Evolutionary conservation across 1,140 invertebrate species (phyloP).

Genomic region (Octopus bimaculoides): DNA sequence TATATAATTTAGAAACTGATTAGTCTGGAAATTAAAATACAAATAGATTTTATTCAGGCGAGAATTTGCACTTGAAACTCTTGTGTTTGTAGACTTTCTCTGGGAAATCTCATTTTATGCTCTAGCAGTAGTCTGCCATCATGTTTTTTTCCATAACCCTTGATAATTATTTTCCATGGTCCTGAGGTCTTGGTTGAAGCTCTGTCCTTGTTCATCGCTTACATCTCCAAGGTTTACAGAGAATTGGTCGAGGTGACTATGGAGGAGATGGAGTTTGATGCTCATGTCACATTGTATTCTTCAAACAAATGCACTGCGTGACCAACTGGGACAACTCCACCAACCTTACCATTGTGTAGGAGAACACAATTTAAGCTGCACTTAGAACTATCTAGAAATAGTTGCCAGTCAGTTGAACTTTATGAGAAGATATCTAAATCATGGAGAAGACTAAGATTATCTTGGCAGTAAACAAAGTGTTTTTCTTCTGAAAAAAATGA

Average conservation of each 20-base stretch:
- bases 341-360: neutral
- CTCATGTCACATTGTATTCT: neutral
- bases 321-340: neutral
- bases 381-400: neutral
- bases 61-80: no score
- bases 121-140: neutral
- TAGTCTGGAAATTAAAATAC: neutral
- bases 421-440: neutral
- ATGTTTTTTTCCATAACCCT: neutral
- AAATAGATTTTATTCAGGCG: no score
- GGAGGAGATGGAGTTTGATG: neutral
- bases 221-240: neutral
- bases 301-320: neutral
- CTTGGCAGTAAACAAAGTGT: neutral
- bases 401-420: neutral
- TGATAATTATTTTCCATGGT: neutral
- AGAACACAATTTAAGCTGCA: neutral
- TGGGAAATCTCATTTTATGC: neutral
- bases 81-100: neutral
- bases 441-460: neutral
- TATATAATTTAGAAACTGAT: neutral
- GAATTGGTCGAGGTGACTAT: neutral
- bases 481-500: neutral
- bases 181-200: neutral
- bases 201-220: neutral